Evolutionary conservation across 2,888 invertebrate species (phyloP).

Genomic region (Alsophila aescularia): DNA sequence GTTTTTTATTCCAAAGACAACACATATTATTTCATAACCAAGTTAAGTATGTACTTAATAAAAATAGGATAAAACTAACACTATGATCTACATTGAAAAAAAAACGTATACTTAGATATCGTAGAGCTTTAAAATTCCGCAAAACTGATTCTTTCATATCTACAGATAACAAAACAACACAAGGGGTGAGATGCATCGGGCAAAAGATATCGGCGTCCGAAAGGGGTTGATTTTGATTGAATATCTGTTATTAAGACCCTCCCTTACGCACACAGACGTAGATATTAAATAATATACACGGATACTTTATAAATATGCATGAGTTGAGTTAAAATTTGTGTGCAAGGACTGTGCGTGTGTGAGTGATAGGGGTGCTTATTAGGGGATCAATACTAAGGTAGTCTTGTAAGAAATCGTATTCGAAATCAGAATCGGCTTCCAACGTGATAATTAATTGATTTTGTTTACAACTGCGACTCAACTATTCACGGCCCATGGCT

Average conservation of each 20-base stretch:
- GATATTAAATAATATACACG: conserved; percentile 80
- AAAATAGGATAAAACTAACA: too few species aligned
- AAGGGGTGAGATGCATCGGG: conserved; percentile 65
- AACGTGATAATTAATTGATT: too few species aligned
- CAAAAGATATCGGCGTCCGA: conserved; percentile 79
- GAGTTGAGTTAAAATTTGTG: conserved; percentile 74
- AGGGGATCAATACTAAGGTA: conserved; percentile 35
- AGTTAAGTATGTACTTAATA: too few species aligned
- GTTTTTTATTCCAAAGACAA: too few species aligned
- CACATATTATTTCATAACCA: too few species aligned
- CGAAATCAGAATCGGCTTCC: conserved; percentile 18
- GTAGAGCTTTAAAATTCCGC: too few species aligned
- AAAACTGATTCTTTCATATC: conserved; percentile 35
- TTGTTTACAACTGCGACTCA: too few species aligned
- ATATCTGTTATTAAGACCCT: conserved; percentile 83
- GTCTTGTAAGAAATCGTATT: conserved; percentile 35
- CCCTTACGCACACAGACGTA: conserved; percentile 68
- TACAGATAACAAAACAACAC: conserved; percentile 39
- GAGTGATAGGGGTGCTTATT: conserved; percentile 40
- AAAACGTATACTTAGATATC: too few species aligned
- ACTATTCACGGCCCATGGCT: too few species aligned
- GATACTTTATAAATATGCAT: conserved; percentile 83
- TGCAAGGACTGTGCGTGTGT: conserved; percentile 49
- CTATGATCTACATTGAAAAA: too few species aligned
- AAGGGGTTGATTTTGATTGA: conserved; percentile 84